Evolutionary conservation across 2,797 vertebrate species (phyloP), one percentile per base, ranked within the genome.

Genomic region (Sebastes paucispinis): DNA sequence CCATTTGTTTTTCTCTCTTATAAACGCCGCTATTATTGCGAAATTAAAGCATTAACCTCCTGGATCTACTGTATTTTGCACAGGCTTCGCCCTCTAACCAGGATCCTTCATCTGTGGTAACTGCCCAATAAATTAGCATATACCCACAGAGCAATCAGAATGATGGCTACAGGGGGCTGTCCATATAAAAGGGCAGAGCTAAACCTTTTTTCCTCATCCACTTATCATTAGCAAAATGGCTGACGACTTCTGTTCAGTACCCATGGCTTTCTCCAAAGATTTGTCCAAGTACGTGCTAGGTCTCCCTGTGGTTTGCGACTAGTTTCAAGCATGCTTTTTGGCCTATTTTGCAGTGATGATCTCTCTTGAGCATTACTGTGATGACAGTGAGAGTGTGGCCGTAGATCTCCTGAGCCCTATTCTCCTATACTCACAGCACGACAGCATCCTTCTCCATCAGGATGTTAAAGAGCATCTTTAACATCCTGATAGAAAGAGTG

Each of bases 141-240:
- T 68, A 72, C 63, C 72, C 83, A 79, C 68, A 83, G 58, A 70
- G 68, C 12, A 70, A 65, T 81, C 47, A 73, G 29, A 75, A 73
- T 74, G 79, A 84, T 73, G 64, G 78, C 67, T 39, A 58, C 18
- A 12, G 58, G 70, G 68, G 71, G 79, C 79, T 57, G 70, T 58
- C 71, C 55, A 27, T 67, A 67, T 70, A 74, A 87, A 78, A 79
- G 29, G 36, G 57, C 22, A 77, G 18, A 67, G n/a, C 22, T 54
- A 63, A 83, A 69, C 58, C 25, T 43, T 2, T 72, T 69, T 69
- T 67, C 47, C 76, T 68, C 63, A 27, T 54, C 62, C 72, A 79
- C 59, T 81, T 80, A 77, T 75, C 55, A 83, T 84, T 66, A 74
- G 57, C 39, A 80, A 79, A 84, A 77, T 75, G 55, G 52, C 81